Evolutionary conservation across 2,888 invertebrate genomes (phyloP).

Genomic region (Acronicta alni): DNA sequence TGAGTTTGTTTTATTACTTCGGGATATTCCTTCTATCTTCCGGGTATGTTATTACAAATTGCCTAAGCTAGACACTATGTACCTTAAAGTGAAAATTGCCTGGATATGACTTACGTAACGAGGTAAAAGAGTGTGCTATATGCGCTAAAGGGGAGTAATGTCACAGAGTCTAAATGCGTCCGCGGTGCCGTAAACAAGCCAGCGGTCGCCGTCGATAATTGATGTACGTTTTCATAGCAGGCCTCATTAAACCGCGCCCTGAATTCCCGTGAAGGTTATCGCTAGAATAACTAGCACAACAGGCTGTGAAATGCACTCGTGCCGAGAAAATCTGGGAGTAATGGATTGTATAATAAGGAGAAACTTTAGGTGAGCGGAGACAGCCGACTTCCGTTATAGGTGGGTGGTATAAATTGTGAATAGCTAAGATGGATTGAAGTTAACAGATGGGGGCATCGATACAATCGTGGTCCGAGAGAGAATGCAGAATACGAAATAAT

Average conservation of each 20-base stretch:
- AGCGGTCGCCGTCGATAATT: constrained; percentile 86
- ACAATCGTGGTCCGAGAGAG: constrained; percentile 4
- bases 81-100: constrained; percentile 48
- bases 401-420: constrained; percentile 37
- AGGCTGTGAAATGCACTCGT: constrained; percentile 57
- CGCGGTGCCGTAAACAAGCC: constrained; percentile 85
- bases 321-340: constrained; percentile 53
- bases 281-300: constrained; percentile 72
- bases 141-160: constrained; percentile 74
- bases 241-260: constrained; percentile 87
- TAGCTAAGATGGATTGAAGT: constrained; percentile 28
- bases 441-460: constrained; percentile 20
- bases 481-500: constrained; percentile 24
- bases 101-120: constrained; percentile 63
- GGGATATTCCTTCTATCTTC: constrained; percentile 23
- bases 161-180: constrained; percentile 86
- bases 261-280: constrained; percentile 83
- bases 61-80: constrained; percentile 23
- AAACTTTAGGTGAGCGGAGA: constrained; percentile 41
- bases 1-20: constrained; percentile 21
- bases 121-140: constrained; percentile 42
- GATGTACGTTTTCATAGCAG: constrained; percentile 85
- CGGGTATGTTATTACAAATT: constrained; percentile 28
- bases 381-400: constrained; percentile 34
- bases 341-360: constrained; percentile 60